A percentile compares a stretch with the other conserved stretches of the same genome.
phyloP scores from a whole-genome alignment of 2,797 vertebrate genomes.

The Chelon auratus region DNA sequence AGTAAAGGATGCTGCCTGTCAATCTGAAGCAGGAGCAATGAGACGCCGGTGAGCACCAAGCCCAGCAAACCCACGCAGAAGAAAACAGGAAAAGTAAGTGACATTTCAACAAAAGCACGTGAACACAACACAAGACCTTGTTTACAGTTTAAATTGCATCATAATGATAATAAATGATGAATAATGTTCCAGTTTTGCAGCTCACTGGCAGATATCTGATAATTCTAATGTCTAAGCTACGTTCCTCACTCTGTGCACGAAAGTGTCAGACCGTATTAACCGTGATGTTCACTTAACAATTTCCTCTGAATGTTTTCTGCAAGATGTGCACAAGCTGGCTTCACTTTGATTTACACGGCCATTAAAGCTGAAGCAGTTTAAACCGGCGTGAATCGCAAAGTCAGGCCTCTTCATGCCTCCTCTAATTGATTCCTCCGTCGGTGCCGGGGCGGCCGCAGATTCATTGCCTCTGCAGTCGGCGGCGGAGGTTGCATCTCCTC shows the following conservation, averaged over 20 bases:
- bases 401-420: slow-evolving; percentile 67
- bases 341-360: slow-evolving; percentile 42
- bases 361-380: slow-evolving; percentile 52
- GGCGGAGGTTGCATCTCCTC: slow-evolving; percentile 51
- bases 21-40: slow-evolving; percentile 58
- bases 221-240: too few species aligned
- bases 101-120: too few species aligned
- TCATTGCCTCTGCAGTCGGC: slow-evolving; percentile 69
- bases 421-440: slow-evolving; percentile 71
- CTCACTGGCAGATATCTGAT: too few species aligned
- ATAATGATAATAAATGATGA: too few species aligned
- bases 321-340: not conserved
- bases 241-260: not conserved
- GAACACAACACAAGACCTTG: too few species aligned
- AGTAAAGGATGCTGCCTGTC: slow-evolving; percentile 3
- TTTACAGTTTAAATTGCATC: too few species aligned
- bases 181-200: too few species aligned
- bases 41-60: slow-evolving; percentile 49
- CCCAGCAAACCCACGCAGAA: slow-evolving; percentile 57
- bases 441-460: slow-evolving; percentile 57
- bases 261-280: not conserved
- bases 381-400: slow-evolving; percentile 54
- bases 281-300: not conserved
- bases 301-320: slow-evolving; percentile 8
- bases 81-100: slow-evolving; percentile 60